Conservation (phyloP, 2,113 vertebrate genomes). For the Cairina moschata region DNA sequence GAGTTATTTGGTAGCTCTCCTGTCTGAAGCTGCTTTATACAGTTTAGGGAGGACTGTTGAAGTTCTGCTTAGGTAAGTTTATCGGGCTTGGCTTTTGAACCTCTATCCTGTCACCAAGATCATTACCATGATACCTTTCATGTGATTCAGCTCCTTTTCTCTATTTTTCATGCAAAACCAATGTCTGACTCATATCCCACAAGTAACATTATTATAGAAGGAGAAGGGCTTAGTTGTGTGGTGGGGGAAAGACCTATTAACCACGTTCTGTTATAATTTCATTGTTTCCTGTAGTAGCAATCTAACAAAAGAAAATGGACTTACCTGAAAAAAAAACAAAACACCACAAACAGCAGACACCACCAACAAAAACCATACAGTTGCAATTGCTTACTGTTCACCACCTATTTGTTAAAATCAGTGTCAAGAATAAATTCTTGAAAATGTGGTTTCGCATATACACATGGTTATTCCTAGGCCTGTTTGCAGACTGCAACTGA, state of each 20-base stretch:
- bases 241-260: background rate
- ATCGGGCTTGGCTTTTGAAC: background rate
- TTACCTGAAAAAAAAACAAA: background rate
- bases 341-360: too few relatives aligned
- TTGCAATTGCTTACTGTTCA: background rate
- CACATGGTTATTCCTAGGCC: background rate
- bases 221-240: background rate
- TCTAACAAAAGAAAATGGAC: background rate
- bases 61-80: background rate
- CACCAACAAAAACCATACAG: background rate
- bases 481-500: background rate
- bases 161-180: background rate
- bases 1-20: background rate
- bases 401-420: background rate
- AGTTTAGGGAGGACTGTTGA: background rate
- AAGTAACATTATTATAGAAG: background rate
- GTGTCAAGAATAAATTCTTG: background rate
- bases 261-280: background rate
- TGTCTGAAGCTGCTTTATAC: background rate
- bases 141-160: background rate
- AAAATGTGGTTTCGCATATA: background rate
- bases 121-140: background rate
- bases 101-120: slow-evolving; percentile 19
- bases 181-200: slow-evolving; percentile 5
- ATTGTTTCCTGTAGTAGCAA: background rate